phyloP scores from a whole-genome alignment of 1,140 invertebrate species.

The Platyscapa corneri region DNA sequence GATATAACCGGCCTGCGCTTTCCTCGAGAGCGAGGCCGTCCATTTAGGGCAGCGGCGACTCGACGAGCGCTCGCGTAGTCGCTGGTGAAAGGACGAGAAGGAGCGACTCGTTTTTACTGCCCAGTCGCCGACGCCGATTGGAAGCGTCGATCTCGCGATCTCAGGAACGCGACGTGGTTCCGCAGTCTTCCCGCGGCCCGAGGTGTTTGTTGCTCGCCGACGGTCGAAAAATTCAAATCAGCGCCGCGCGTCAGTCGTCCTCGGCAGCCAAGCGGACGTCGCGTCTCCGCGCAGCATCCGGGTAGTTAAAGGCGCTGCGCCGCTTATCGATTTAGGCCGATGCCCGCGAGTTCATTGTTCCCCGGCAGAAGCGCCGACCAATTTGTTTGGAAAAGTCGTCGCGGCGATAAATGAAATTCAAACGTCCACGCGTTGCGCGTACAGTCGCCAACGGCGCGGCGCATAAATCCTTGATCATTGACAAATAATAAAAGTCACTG shows the following conservation, averaged over 20 bases:
- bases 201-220: too few species aligned
- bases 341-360: neutral
- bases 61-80: too few species aligned
- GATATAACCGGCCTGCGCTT: too few species aligned
- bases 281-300: too few species aligned
- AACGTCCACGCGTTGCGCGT: neutral
- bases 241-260: too few species aligned
- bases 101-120: neutral
- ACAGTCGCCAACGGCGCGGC: neutral
- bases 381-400: neutral
- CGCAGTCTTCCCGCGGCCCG: too few species aligned
- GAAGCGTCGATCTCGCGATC: neutral
- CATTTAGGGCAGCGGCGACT: neutral
- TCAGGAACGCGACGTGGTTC: too few species aligned
- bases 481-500: neutral
- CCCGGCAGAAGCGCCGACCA: neutral
- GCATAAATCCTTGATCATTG: neutral
- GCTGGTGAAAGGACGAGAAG: neutral
- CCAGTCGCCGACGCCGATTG: conserved; percentile 4
- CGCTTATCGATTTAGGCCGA: too few species aligned
- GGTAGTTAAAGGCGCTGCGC: too few species aligned
- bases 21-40: neutral
- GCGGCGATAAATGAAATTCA: neutral
- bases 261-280: too few species aligned
- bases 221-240: too few species aligned